Percentiles rank a stretch among this genome's conserved stretches.
Conservation (phyloP, 1,140 invertebrate genomes). For the Asbolus verrucosus region DNA sequence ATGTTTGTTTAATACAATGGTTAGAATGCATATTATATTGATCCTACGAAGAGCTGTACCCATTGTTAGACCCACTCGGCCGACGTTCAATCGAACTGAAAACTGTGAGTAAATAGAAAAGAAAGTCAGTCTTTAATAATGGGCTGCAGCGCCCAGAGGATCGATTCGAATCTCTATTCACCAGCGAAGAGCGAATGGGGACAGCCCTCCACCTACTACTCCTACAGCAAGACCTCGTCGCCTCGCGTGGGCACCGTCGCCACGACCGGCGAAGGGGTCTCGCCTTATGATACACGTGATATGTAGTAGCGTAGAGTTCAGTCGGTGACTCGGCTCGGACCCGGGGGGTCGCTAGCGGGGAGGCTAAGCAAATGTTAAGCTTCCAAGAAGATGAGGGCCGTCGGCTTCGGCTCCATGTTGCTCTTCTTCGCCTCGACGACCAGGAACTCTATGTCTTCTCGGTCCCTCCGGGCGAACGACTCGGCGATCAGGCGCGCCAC, state of each 20-base stretch:
- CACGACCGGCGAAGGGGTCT: conserved; percentile 28
- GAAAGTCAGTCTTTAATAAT: conserved; percentile 32
- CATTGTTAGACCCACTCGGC: background rate
- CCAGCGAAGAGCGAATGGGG: background rate
- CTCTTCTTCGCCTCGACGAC: conserved; percentile 91
- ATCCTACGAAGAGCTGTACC: conserved; percentile 38
- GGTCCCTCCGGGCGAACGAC: conserved; percentile 87
- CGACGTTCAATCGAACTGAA: background rate
- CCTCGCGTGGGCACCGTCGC: conserved; percentile 33
- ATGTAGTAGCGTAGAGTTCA: conserved; percentile 61
- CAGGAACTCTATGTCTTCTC: conserved; percentile 89
- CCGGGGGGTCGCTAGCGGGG: conserved; percentile 79
- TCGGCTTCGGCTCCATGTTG: conserved; percentile 88
- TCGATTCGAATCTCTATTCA: conserved; percentile 10
- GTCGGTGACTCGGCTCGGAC: conserved; percentile 66
- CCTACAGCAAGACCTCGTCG: conserved; percentile 49
- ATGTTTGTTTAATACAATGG: conserved; percentile 61
- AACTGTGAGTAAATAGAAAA: conserved; percentile 23
- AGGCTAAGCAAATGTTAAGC: conserved; percentile 87
- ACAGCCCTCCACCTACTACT: conserved; percentile 52
- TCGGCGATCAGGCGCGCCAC: conserved; percentile 90
- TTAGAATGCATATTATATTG: conserved; percentile 63
- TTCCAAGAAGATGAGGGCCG: conserved; percentile 87
- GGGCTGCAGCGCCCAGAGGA: background rate
- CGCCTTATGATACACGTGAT: conserved; percentile 58